Evolutionary conservation across 2,113 vertebrate species (phyloP).

Genomic region (Aplodontia rufa): DNA sequence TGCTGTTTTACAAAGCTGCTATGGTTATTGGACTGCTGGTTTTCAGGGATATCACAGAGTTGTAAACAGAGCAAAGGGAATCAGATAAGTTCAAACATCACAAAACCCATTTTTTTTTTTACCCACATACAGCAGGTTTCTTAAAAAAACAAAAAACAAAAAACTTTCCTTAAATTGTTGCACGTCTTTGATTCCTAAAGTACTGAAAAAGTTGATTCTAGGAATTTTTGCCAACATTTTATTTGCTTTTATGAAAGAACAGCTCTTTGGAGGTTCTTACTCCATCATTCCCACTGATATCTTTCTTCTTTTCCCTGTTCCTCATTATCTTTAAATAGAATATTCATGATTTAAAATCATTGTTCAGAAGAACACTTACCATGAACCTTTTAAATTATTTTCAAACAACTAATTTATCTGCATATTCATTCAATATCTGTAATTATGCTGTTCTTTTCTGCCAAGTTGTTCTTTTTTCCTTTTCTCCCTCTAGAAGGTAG

Average conservation of each 20-base stretch:
- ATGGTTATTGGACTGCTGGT: neutral
- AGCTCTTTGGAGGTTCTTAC: neutral
- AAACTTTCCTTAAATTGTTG: neutral
- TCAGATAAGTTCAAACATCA: neutral
- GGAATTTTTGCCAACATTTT: neutral
- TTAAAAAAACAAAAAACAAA: too few species aligned
- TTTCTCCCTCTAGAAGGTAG: neutral
- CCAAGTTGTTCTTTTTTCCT: neutral
- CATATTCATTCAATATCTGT: neutral
- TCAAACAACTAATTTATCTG: neutral
- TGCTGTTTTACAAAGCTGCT: neutral
- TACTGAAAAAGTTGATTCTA: neutral
- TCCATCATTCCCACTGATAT: neutral
- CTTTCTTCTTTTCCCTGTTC: neutral
- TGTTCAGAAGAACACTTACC: neutral
- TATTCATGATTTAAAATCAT: neutral
- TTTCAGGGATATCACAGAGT: neutral
- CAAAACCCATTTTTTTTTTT: too few species aligned
- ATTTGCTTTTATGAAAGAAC: neutral
- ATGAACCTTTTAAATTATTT: slow-evolving; percentile 1
- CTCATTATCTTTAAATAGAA: neutral
- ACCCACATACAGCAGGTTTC: neutral
- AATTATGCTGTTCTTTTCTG: neutral
- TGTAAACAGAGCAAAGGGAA: neutral
- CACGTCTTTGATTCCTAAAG: neutral